Evolutionary conservation across 2,888 invertebrate genomes (phyloP).

Genomic region (Microctonus aethiopoides): DNA sequence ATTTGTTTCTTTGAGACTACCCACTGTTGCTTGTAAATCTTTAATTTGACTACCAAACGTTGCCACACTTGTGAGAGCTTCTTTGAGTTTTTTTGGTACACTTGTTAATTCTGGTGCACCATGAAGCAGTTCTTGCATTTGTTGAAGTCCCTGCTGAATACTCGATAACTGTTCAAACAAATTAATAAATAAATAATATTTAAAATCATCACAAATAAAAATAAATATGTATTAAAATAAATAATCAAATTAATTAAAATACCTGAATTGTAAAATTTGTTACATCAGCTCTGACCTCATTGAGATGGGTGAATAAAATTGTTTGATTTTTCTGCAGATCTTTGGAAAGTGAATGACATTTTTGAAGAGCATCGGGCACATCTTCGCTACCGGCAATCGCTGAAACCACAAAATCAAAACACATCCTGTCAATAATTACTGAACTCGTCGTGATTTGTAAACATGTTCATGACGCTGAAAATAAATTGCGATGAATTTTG

Average conservation of each 20-base stretch:
- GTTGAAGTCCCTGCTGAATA: conserved; percentile 68
- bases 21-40: conserved; percentile 64
- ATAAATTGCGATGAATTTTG: not conserved
- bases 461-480: not conserved
- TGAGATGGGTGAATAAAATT: conserved; percentile 71
- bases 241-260: too few species aligned
- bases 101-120: conserved; percentile 73
- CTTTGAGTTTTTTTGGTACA: conserved; percentile 71
- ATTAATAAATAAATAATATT: conserved; percentile 11
- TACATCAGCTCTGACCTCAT: conserved; percentile 71
- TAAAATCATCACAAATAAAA: not conserved
- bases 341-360: conserved; percentile 78
- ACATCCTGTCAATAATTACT: not conserved
- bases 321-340: conserved; percentile 77
- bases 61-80: conserved; percentile 71
- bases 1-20: conserved; percentile 60
- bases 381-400: conserved; percentile 75
- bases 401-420: conserved; percentile 68
- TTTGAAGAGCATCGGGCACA: conserved; percentile 77
- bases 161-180: conserved; percentile 63
- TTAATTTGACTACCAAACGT: conserved; percentile 73
- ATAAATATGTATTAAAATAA: not conserved
- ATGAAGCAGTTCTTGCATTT: conserved; percentile 72
- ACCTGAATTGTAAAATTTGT: conserved; percentile 70
- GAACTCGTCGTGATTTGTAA: not conserved